Conservation (phyloP, 2,797 vertebrate genomes). For the Borostomias antarcticus region DNA sequence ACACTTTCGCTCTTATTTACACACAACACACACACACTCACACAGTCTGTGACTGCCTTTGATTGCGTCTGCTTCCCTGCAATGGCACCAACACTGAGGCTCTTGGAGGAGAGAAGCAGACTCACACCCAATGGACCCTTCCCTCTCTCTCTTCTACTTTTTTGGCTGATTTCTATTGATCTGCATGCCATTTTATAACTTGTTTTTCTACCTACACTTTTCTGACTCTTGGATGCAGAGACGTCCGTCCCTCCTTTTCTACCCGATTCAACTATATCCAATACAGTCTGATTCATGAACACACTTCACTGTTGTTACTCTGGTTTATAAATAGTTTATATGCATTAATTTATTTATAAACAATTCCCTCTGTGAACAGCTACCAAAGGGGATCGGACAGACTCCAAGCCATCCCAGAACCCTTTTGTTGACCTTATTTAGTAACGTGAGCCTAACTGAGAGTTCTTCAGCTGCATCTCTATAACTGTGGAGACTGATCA, state of each 20-base stretch:
- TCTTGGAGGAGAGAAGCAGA: conserved; percentile 31
- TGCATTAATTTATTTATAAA: conserved; percentile 65
- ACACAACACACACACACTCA: conserved; percentile 6
- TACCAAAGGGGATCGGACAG: conserved; percentile 38
- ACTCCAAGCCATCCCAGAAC: conserved; percentile 42
- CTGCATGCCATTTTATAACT: conserved; percentile 59
- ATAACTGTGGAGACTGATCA: conserved; percentile 18
- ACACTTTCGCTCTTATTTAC: conserved; percentile 11
- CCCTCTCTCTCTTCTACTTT: conserved; percentile 20
- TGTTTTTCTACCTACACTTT: conserved; percentile 63
- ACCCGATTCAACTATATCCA: conserved; percentile 30
- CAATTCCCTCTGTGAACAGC: conserved; percentile 32
- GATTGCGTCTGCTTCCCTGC: not conserved
- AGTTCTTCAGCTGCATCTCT: conserved; percentile 18
- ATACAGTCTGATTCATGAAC: conserved; percentile 46
- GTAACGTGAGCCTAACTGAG: conserved; percentile 45
- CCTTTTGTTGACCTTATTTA: conserved; percentile 20
- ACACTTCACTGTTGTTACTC: conserved; percentile 49
- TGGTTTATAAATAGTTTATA: conserved; percentile 68
- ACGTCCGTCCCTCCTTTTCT: conserved; percentile 28
- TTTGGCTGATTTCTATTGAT: conserved; percentile 49
- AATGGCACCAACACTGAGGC: conserved; percentile 27
- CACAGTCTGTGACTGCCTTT: conserved; percentile 40
- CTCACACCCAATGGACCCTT: conserved; percentile 36
- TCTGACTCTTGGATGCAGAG: conserved; percentile 59